Evolutionary conservation across 1,140 invertebrate genomes (phyloP), one percentile per base, ranked within the genome.

Genomic region (Rhynchophorus ferrugineus): DNA sequence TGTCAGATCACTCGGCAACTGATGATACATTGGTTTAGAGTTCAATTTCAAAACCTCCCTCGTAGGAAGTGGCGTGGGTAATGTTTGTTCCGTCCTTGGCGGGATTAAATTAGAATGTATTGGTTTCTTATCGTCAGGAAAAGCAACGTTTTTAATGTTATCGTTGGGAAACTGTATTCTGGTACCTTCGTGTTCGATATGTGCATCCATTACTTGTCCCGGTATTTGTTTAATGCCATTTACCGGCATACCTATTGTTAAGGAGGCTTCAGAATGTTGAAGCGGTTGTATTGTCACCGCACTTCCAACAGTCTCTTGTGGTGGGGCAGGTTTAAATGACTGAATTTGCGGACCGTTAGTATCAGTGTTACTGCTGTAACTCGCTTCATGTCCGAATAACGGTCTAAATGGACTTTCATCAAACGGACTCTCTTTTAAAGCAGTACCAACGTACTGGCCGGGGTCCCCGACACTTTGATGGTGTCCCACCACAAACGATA

Each of bases 401-500:
- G 66, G 66, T 45, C 61, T 55, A 43, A 68, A 69, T 2, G 61
- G 65, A 47, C 66, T 68, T 35, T 43, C 59, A 18, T 69, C 69
- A 41, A 74, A 77, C 3, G 70, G 69, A 58, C 68, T 73, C 51
- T 74, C 73, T 6, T 71, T 69, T 8, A 72, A 51, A 0, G 71
- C 65, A 3, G 67, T 69, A 1, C 71, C 73, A 0, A 67, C 69
- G 45, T 72, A 77, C 45, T 74, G 71, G n/a, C 65, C 62, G 13
- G 71, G 72, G 33, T 73, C 72, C 9, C 51, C 51, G 18, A 81
- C 77, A 43, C 76, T 78, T 46, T 81, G 79, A 35, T 77, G 71
- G 45, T 80, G 79, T 1, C 79, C 78, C 2, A 81, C 66, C 3
- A 82, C 77, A 59, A 82, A 81, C 0, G 78, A 77, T 3, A 81